These are phyloP conservation scores for Atethmia centrago DNA, from an alignment of 2,888 invertebrate species.

Conservation along the genomic window DNA sequence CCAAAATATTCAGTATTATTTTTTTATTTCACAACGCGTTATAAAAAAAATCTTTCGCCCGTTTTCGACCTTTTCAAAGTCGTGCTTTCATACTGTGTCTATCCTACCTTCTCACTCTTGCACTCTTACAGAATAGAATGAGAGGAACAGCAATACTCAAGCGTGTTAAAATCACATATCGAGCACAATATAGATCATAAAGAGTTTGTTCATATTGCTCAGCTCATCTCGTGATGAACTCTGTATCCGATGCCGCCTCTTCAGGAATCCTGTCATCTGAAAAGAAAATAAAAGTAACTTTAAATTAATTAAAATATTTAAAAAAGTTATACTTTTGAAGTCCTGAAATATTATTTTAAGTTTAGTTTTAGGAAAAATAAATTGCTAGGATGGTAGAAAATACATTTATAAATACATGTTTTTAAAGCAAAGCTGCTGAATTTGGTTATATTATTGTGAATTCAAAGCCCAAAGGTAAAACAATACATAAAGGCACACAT, in stretches of 20 bases:
- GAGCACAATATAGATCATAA: slow-evolving; percentile 78
- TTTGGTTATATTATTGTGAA: background rate
- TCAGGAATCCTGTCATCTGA: slow-evolving; percentile 89
- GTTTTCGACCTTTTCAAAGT: slow-evolving; percentile 72
- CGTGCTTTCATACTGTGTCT: slow-evolving; percentile 69
- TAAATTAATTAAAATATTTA: slow-evolving; percentile 7
- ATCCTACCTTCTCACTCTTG: slow-evolving; percentile 68
- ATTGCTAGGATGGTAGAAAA: background rate
- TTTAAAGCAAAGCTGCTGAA: slow-evolving; percentile 16
- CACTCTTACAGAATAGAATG: slow-evolving; percentile 73
- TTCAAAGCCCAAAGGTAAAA: background rate
- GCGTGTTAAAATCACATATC: slow-evolving; percentile 79
- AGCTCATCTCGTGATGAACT: slow-evolving; percentile 85
- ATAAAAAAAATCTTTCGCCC: slow-evolving; percentile 86
- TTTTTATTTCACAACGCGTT: slow-evolving; percentile 87
- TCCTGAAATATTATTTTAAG: background rate
- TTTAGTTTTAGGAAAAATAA: background rate
- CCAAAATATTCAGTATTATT: slow-evolving; percentile 77
- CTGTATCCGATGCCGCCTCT: slow-evolving; percentile 83
- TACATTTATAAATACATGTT: background rate
- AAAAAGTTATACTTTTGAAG: slow-evolving; percentile 1
- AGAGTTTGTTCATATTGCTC: slow-evolving; percentile 74
- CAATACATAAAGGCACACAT: background rate
- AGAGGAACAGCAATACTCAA: slow-evolving; percentile 74
- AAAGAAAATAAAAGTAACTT: slow-evolving; percentile 68